Evolutionary conservation across 2,797 vertebrate species (phyloP).

Genomic region (Sebastes hubbsi): DNA sequence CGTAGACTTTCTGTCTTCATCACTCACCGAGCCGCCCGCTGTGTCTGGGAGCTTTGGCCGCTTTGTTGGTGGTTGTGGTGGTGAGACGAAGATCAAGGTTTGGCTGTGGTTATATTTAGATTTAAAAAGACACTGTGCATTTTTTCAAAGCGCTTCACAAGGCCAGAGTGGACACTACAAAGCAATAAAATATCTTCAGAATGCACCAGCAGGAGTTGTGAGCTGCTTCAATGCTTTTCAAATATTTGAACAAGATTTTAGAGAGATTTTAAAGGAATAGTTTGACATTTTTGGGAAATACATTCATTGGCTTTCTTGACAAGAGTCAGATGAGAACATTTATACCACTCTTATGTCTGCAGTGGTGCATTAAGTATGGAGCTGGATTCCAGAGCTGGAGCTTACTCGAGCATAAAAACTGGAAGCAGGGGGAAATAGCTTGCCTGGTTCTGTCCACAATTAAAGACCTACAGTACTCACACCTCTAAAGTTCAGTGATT

Average conservation of each 20-base stretch:
- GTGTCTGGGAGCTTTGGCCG: slow-evolving; percentile 27
- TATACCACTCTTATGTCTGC: background rate
- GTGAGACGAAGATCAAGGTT: slow-evolving; percentile 37
- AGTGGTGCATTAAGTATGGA: background rate
- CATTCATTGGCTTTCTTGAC: background rate
- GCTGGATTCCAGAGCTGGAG: background rate
- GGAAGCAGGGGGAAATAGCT: background rate
- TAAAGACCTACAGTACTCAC: background rate
- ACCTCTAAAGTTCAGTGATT: background rate
- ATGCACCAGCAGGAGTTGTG: background rate
- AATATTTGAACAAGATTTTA: background rate
- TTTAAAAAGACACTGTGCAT: background rate
- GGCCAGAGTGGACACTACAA: background rate
- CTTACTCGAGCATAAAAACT: background rate
- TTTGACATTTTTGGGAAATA: background rate
- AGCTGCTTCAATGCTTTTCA: background rate
- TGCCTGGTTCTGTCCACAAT: accelerated
- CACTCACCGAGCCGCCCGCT: slow-evolving; percentile 27
- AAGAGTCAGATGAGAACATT: background rate
- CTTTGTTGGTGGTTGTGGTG: slow-evolving; percentile 23
- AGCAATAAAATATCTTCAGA: background rate
- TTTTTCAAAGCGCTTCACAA: background rate
- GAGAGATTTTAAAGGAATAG: background rate
- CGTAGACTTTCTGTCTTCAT: slow-evolving; percentile 45
- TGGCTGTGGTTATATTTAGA: slow-evolving; percentile 55